These are phyloP conservation scores for Pterocles gutturalis DNA, from an alignment of 2,113 vertebrate species.

Conservation along the genomic window DNA sequence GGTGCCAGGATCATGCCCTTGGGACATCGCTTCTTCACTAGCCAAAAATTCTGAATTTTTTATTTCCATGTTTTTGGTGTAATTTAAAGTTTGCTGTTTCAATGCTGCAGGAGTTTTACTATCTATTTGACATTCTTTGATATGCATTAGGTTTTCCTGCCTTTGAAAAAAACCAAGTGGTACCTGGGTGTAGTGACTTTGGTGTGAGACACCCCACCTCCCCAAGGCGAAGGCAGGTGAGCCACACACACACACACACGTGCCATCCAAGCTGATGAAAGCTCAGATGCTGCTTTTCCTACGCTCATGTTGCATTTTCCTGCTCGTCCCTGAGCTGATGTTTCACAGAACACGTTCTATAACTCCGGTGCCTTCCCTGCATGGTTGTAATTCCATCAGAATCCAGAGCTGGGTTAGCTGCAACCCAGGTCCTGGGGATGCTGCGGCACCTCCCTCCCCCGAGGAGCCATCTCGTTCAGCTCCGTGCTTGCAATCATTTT, in stretches of 20 bases:
- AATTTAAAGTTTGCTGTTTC: not conserved
- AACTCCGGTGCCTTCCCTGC: not conserved
- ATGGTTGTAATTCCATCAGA: not conserved
- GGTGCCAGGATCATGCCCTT: fast-evolving
- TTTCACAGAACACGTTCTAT: not conserved
- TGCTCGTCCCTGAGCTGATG: not conserved
- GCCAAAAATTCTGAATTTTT: not conserved
- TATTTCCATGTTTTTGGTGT: not conserved
- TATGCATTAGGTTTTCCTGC: not conserved
- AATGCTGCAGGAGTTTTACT: not conserved
- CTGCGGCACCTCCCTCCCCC: too few species aligned
- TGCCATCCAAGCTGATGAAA: not conserved
- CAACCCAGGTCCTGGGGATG: too few species aligned
- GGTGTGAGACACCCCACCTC: not conserved
- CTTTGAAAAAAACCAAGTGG: not conserved
- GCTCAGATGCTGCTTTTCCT: not conserved
- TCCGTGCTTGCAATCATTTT: too few species aligned
- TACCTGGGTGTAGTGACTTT: not conserved
- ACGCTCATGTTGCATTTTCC: not conserved
- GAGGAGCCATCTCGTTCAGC: too few species aligned
- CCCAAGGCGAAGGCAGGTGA: not conserved
- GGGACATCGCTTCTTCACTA: not conserved
- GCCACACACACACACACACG: fast-evolving
- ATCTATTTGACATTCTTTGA: not conserved
- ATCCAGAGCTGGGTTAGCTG: too few species aligned